A percentile compares a stretch with the other conserved stretches of the same genome.
phyloP scores from a whole-genome alignment of 2,888 invertebrate species.

The Nipponacmea schrenckii region DNA sequence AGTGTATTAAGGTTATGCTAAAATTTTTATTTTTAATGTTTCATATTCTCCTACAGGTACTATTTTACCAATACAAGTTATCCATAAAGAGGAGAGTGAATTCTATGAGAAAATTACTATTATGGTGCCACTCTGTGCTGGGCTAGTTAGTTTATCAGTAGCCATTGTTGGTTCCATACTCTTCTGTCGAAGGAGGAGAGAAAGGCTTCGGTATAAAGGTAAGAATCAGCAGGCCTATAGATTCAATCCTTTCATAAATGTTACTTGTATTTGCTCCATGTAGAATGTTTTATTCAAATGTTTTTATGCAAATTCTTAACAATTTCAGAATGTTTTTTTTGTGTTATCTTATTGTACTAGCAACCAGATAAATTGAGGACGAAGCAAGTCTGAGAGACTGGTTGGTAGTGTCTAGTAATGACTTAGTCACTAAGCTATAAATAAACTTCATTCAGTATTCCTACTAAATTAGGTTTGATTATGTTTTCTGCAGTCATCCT shows the following conservation, averaged over 20 bases:
- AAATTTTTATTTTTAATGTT: no score
- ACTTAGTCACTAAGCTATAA: no score
- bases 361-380: no score
- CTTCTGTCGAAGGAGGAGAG: slow-evolving; percentile 56
- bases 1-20: no score
- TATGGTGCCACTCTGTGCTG: slow-evolving; percentile 88
- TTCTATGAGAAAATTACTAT: slow-evolving; percentile 76
- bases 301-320: no score
- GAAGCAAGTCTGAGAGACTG: no score
- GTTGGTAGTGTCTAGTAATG: no score
- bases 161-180: slow-evolving; percentile 81
- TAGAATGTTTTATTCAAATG: slow-evolving; percentile 3
- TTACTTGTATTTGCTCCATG: neutral
- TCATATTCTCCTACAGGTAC: slow-evolving; percentile 44
- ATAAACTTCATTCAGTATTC: no score
- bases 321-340: no score
- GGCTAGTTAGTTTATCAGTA: slow-evolving; percentile 89
- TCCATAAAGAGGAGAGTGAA: slow-evolving; percentile 48
- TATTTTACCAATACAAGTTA: slow-evolving; percentile 54
- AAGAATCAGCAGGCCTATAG: slow-evolving; percentile 13
- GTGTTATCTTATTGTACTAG: no score
- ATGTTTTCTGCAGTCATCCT: no score
- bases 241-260: slow-evolving; percentile 6
- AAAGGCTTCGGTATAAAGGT: slow-evolving; percentile 60
- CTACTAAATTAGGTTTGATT: no score